Evolutionary conservation across 2,888 invertebrate species (phyloP).

Genomic region (Aphodius sticticus): DNA sequence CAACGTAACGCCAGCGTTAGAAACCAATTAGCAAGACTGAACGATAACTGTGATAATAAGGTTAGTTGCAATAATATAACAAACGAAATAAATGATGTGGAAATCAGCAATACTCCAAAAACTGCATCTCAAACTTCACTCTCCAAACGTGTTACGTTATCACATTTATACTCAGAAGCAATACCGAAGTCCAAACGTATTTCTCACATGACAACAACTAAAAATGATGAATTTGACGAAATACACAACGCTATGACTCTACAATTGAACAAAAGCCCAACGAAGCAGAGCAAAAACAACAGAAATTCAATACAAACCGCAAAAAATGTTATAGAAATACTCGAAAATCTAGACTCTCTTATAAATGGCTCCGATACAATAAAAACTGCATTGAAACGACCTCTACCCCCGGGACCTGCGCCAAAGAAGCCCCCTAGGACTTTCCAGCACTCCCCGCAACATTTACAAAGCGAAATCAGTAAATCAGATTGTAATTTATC

Average conservation of each 20-base stretch:
- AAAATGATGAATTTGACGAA: constrained; percentile 24
- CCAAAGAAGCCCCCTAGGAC: constrained; percentile 79
- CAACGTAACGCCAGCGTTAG: constrained; percentile 33
- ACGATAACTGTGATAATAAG: constrained; percentile 48
- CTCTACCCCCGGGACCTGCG: constrained; percentile 74
- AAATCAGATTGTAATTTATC: constrained; percentile 28
- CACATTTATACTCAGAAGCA: constrained; percentile 51
- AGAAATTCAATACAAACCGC: constrained; percentile 32
- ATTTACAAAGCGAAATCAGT: constrained; percentile 25
- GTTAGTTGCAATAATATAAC: constrained; percentile 12
- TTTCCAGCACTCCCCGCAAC: constrained; percentile 60
- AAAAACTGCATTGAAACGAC: constrained; percentile 71
- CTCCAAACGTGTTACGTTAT: not conserved
- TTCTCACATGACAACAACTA: constrained; percentile 7
- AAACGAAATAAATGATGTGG: not conserved
- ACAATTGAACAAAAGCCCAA: constrained; percentile 41
- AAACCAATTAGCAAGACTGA: constrained; percentile 38
- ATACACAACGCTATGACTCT: constrained; percentile 51
- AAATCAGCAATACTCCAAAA: not conserved
- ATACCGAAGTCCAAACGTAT: constrained; percentile 51
- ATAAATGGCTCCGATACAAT: constrained; percentile 64
- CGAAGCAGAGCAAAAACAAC: constrained; percentile 15
- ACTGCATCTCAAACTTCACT: not conserved
- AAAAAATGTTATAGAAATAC: constrained; percentile 34
- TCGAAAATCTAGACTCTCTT: constrained; percentile 32